Percentiles rank a stretch among this genome's conserved stretches.
Conservation (phyloP, 2,888 invertebrate genomes). For the Subacronicta megacephala region DNA sequence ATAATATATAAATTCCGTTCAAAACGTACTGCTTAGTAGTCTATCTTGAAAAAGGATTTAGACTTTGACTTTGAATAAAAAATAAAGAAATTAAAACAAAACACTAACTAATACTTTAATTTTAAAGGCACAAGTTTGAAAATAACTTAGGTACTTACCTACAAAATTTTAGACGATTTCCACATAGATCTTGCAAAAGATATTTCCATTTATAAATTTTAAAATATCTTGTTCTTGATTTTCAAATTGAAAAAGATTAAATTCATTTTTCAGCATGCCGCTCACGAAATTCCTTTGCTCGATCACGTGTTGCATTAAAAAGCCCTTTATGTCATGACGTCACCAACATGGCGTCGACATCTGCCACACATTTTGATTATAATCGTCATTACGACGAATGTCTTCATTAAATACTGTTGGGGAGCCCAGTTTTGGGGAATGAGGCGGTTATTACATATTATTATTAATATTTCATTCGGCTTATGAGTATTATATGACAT, state of each 20-base stretch:
- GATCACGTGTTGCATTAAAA: slow-evolving; percentile 32
- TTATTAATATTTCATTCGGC: slow-evolving; percentile 29
- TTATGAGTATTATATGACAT: slow-evolving; percentile 10
- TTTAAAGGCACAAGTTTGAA: no score
- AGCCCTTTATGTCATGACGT: slow-evolving; percentile 34
- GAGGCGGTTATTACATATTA: slow-evolving; percentile 22
- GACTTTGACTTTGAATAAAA: no score
- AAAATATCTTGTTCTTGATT: no score
- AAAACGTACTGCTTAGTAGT: no score
- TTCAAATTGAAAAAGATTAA: background rate
- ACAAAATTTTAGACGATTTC: no score
- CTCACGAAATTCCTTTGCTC: slow-evolving; percentile 14
- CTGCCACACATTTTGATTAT: slow-evolving; percentile 54
- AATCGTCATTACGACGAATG: slow-evolving; percentile 45
- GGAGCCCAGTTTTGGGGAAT: slow-evolving; percentile 32
- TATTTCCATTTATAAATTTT: no score
- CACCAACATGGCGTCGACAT: slow-evolving; percentile 55
- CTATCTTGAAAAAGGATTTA: no score
- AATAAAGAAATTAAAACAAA: no score
- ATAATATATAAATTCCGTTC: no score
- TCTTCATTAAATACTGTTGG: slow-evolving; percentile 41
- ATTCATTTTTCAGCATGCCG: slow-evolving; percentile 7
- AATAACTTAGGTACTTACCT: no score
- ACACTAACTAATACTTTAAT: no score
- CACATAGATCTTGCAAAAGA: no score